Conservation (phyloP, 2,113 vertebrate species). For the Ptychochromis oligacanthus region DNA sequence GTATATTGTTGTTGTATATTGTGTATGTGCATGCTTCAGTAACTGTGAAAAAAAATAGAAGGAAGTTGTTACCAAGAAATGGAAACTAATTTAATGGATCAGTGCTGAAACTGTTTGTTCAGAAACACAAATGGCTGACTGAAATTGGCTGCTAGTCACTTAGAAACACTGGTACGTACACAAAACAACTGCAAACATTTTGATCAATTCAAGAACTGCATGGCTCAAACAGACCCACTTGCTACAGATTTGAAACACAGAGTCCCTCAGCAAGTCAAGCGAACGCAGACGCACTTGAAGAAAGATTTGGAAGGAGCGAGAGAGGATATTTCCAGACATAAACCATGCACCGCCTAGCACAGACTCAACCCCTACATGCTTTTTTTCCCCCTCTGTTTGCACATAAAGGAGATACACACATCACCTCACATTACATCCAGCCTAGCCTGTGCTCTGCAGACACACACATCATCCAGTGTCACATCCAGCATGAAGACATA, state of each 20-base stretch:
- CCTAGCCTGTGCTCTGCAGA: slow-evolving; percentile 4
- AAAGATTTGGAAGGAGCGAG: neutral
- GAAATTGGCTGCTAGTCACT: neutral
- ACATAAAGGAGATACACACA: slow-evolving; percentile 16
- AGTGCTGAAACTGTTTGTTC: neutral
- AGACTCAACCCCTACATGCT: slow-evolving; percentile 9
- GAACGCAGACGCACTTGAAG: neutral
- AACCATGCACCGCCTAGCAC: slow-evolving; percentile 33
- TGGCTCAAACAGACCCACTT: neutral
- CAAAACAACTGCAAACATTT: slow-evolving; percentile 21
- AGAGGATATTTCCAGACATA: slow-evolving; percentile 21
- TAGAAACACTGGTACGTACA: neutral
- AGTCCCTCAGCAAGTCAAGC: neutral
- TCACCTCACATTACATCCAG: neutral
- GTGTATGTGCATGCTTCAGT: too few species aligned
- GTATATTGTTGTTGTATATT: too few species aligned
- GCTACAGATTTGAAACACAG: neutral
- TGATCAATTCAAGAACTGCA: neutral
- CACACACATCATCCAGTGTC: slow-evolving; percentile 41
- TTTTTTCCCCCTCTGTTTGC: neutral
- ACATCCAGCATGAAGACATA: slow-evolving; percentile 3
- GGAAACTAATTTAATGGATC: neutral
- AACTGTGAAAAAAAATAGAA: neutral
- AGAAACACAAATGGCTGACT: neutral
- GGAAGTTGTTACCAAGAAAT: neutral